These are phyloP conservation scores for Thalassarche chlororhynchos DNA, from an alignment of 2,113 vertebrate genomes.

Conservation along the genomic window DNA sequence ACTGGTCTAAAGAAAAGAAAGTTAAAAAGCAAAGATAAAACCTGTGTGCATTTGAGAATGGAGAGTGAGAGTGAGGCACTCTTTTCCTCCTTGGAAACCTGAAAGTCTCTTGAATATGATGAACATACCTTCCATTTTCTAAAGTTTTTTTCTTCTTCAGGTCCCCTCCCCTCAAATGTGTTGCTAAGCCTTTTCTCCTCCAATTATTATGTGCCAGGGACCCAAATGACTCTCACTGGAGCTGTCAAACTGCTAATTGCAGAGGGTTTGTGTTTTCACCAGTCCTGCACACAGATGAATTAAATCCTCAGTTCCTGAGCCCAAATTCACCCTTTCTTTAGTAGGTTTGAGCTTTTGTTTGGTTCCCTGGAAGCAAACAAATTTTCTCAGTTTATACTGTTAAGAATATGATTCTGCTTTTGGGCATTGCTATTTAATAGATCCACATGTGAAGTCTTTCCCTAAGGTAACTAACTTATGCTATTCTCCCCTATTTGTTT, in stretches of 20 bases:
- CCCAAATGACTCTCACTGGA: neutral
- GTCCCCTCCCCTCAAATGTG: fast-evolving
- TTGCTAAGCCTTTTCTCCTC: neutral
- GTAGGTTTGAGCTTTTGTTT: neutral
- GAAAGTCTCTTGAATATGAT: neutral
- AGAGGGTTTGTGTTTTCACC: neutral
- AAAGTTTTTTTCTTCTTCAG: neutral
- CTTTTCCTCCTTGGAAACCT: neutral
- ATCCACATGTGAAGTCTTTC: neutral
- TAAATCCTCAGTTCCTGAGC: neutral
- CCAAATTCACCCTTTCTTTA: neutral
- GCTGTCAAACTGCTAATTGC: neutral
- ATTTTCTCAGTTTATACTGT: neutral
- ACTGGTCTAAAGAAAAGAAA: neutral
- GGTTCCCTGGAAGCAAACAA: neutral
- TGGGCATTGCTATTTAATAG: neutral
- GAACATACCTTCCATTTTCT: neutral
- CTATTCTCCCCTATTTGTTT: neutral
- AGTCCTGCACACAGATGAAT: neutral
- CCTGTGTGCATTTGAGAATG: neutral
- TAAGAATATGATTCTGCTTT: neutral
- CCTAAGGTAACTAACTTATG: neutral
- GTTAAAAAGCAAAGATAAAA: neutral
- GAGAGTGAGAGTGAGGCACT: neutral
- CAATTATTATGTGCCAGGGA: neutral